A percentile compares a stretch with the other conserved stretches of the same genome.
phyloP scores from a whole-genome alignment of 2,113 vertebrate species.

The Emydura subglobosa region DNA sequence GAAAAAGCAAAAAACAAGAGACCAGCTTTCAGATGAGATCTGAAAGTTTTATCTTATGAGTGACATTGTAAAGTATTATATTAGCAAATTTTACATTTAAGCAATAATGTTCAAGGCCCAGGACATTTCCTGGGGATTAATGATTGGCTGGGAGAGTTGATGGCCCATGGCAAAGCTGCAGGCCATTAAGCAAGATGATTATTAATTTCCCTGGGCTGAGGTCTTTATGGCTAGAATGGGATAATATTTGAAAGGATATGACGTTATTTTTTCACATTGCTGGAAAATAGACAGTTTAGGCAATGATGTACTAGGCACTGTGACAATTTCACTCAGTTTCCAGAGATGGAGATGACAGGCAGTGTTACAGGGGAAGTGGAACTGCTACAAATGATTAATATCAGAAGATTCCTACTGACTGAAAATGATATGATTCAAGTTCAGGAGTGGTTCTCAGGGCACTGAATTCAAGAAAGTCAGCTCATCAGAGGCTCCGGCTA shows the following conservation, averaged over 20 bases:
- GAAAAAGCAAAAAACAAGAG: not conserved
- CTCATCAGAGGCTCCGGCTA: not conserved
- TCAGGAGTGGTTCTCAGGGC: not conserved
- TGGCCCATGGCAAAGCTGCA: conserved; percentile 56
- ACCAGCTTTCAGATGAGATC: not conserved
- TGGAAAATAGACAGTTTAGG: conserved; percentile 1
- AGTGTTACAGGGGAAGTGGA: not conserved
- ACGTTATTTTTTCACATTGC: conserved; percentile 17
- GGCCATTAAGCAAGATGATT: conserved; percentile 27
- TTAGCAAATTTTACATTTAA: not conserved
- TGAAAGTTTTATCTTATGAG: not conserved
- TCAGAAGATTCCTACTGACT: not conserved
- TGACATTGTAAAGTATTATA: not conserved
- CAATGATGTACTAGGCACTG: not conserved
- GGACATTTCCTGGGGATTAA: not conserved
- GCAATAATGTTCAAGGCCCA: not conserved
- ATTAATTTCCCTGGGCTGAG: not conserved
- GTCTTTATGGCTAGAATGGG: not conserved
- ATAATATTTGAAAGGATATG: not conserved
- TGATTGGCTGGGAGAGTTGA: conserved; percentile 25
- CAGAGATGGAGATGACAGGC: not conserved
- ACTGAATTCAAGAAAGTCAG: not conserved
- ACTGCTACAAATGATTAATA: conserved; percentile 1
- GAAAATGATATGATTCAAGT: not conserved
- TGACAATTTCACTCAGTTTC: not conserved